A percentile compares a stretch with the other conserved stretches of the same genome.
Conservation (phyloP, 2,888 invertebrate genomes). For the Tetanocera ferruginea region DNA sequence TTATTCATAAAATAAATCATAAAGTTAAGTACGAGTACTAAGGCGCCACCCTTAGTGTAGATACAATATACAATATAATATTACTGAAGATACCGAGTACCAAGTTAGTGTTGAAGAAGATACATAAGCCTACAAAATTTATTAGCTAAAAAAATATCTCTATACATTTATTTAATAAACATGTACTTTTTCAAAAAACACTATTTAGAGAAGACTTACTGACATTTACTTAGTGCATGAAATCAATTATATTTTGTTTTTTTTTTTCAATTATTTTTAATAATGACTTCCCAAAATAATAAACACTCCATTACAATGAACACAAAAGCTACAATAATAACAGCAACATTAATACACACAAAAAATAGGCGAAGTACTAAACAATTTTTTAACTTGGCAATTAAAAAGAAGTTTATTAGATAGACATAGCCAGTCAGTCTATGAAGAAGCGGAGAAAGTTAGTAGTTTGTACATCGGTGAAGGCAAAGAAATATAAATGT, state of each 20-base stretch:
- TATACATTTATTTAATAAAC: no score
- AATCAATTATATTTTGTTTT: neutral
- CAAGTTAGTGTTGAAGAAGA: no score
- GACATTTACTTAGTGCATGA: neutral
- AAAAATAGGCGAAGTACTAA: neutral
- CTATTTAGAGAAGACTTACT: no score
- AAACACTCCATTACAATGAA: neutral
- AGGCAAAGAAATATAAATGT: neutral
- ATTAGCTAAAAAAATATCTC: no score
- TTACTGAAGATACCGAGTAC: no score
- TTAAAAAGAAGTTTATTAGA: neutral
- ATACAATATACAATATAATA: no score
- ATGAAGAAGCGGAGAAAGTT: constrained; percentile 34
- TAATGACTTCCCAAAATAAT: neutral
- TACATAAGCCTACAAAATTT: no score
- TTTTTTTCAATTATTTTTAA: neutral
- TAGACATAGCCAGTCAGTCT: neutral
- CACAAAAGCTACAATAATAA: neutral
- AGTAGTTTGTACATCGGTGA: constrained; percentile 32
- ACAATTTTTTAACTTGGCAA: neutral
- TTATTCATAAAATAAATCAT: no score
- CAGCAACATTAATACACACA: neutral
- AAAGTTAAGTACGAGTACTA: no score
- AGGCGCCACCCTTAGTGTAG: no score
- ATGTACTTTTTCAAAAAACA: no score